phyloP scores from a whole-genome alignment of 1,140 invertebrate genomes.

The Aradophagus sp. region DNA sequence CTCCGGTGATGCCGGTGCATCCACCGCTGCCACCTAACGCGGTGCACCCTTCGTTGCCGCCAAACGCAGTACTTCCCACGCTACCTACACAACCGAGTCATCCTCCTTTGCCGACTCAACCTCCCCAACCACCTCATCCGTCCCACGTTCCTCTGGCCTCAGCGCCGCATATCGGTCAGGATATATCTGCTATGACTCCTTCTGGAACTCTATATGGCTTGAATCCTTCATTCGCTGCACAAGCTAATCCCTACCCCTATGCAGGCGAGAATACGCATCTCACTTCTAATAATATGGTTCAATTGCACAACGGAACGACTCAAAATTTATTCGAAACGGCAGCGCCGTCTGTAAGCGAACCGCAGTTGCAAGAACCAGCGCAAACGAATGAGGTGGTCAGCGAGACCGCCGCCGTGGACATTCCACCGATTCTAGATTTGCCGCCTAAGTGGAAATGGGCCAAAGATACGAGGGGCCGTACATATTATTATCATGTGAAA shows the following conservation, averaged over 20 bases:
- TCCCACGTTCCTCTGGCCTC: slow-evolving; percentile 9
- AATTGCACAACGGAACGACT: slow-evolving; percentile 60
- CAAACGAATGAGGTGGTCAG: slow-evolving; percentile 1
- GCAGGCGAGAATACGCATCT: slow-evolving; percentile 44
- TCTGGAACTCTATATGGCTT: slow-evolving; percentile 56
- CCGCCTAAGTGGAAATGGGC: slow-evolving; percentile 92
- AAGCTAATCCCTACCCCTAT: slow-evolving; percentile 40
- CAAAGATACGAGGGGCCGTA: slow-evolving; percentile 84
- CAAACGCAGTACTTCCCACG: neutral
- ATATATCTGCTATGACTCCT: slow-evolving; percentile 16
- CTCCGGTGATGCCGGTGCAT: slow-evolving; percentile 24
- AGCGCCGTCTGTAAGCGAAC: slow-evolving; percentile 42
- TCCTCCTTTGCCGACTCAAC: neutral
- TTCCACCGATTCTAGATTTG: slow-evolving; percentile 80
- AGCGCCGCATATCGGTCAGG: slow-evolving; percentile 42
- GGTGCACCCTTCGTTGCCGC: slow-evolving; percentile 1
- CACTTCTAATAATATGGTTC: slow-evolving; percentile 57
- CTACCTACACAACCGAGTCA: slow-evolving; percentile 39
- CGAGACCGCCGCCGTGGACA: slow-evolving; percentile 64
- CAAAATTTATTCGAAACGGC: slow-evolving; percentile 55
- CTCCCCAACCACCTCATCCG: slow-evolving; percentile 16
- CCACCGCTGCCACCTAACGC: slow-evolving; percentile 6
- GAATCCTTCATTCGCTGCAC: slow-evolving; percentile 56
- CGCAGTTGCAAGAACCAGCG: slow-evolving; percentile 17
- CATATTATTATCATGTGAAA: slow-evolving; percentile 93